These are phyloP conservation scores for Cassiopea xamachana DNA, from an alignment of 30 jellyfish, hydroid and myxozoan species.

Conservation along the genomic window DNA sequence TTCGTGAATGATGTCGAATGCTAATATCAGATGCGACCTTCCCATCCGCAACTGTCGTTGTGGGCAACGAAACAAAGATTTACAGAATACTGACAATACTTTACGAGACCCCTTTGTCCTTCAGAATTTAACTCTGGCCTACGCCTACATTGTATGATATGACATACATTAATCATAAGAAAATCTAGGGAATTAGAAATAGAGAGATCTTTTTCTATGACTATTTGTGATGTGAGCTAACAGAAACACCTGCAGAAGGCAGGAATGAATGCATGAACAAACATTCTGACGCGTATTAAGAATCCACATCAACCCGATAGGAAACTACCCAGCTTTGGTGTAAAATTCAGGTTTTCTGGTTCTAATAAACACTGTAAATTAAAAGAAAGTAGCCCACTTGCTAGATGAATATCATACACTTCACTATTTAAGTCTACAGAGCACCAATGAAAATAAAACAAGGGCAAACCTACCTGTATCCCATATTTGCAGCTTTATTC, in stretches of 20 bases:
- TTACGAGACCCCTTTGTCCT: background rate
- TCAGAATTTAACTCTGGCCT: background rate
- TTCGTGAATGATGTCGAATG: too few species aligned
- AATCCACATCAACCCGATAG: constrained; percentile 1
- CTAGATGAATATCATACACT: background rate
- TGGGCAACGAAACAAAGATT: background rate
- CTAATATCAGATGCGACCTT: too few species aligned
- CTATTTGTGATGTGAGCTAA: background rate
- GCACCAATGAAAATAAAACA: background rate
- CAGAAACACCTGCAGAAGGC: constrained; percentile 48
- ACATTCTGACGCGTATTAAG: background rate
- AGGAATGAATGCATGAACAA: constrained; percentile 14
- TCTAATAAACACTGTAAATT: background rate
- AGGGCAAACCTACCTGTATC: constrained; percentile 88
- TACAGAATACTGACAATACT: background rate
- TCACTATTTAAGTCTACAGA: background rate
- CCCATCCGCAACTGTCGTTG: background rate
- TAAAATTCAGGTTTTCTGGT: background rate
- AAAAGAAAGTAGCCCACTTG: background rate
- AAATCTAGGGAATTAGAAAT: background rate
- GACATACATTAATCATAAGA: background rate
- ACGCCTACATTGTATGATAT: background rate
- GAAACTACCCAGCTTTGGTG: background rate
- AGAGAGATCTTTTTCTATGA: background rate
- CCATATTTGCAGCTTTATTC: constrained; percentile 98